Percentiles rank a stretch among this genome's conserved stretches.
These are phyloP conservation scores for Adelphocoris suturalis DNA, from an alignment of 2,888 invertebrate genomes.

Conservation along the genomic window DNA sequence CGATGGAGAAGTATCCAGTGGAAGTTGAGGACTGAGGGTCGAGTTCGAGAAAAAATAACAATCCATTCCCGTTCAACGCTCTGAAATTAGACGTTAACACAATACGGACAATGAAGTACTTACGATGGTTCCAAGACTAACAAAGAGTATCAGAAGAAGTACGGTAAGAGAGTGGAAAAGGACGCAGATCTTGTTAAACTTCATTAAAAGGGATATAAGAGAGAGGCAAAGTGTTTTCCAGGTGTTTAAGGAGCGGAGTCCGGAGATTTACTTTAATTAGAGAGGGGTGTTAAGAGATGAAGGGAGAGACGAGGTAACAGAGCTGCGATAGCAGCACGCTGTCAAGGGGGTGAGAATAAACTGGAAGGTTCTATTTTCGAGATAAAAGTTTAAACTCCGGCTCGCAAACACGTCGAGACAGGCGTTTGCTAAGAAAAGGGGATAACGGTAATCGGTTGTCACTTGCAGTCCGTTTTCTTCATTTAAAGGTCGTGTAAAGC, in stretches of 20 bases:
- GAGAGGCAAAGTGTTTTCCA: constrained; percentile 37
- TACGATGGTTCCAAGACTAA: not conserved
- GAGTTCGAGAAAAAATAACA: no score
- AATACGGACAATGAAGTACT: not conserved
- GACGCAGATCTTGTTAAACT: constrained; percentile 1
- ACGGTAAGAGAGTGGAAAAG: not conserved
- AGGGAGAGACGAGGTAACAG: not conserved
- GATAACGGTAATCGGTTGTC: constrained; percentile 23
- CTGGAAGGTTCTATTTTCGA: not conserved
- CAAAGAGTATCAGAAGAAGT: not conserved
- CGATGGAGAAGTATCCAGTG: no score
- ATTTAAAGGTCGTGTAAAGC: not conserved
- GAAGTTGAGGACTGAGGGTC: no score
- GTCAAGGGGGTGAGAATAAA: not conserved
- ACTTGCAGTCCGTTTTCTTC: constrained; percentile 2
- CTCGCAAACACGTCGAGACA: not conserved
- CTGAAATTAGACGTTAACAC: not conserved
- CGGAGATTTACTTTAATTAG: constrained; percentile 61
- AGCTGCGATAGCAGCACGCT: constrained; percentile 11
- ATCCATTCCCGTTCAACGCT: not conserved
- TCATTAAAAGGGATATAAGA: constrained; percentile 26
- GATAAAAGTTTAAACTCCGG: constrained; percentile 13
- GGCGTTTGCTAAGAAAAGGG: not conserved
- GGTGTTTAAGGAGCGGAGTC: constrained; percentile 1
- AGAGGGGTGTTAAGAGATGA: constrained; percentile 23